Evolutionary conservation across 2,113 vertebrate species (phyloP), one percentile per base, ranked within the genome.

Genomic region (Naja naja): DNA sequence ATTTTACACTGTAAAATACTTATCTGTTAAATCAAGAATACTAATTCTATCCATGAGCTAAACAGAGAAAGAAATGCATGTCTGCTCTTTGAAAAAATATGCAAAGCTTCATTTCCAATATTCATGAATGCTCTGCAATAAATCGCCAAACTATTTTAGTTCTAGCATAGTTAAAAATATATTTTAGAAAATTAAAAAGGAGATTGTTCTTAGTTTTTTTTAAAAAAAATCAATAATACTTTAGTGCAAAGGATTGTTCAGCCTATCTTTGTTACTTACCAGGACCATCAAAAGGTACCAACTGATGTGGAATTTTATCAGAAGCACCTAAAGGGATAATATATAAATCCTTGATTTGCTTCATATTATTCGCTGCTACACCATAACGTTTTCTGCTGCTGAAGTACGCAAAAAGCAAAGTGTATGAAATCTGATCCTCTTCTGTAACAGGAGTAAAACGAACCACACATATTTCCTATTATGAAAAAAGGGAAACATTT

Each of bases 331-430:
- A 96, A 54, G 99, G 99, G 95, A 99, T 99, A 95, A 99, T 98
- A 97, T 99, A 99, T 98, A 99, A 99, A 97, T 99, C 99, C 97
- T 99, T 99, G 95, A 99, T 99, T 97, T 98, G 98, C 97, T 99
- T 99, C 97, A 98, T 98, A 93, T 99, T 99, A 97, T 99, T 99
- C 92, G 99, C 99, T 0, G 99, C 99, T 53, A 99, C 99, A 23
- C 99, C 99, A 0, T 99, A 99, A 95, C 99, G 99, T 93, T 98
- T 99, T 64, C 99, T 98, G 94, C 99, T 99, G 97, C 99, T 99
- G 97, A 99, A 99, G 96, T 99, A 99, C 2, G 99, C 99, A 30
- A 99, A 99, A 58, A 99, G 94, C 92, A 99, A 97, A 0, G 99
- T 98, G 11, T 99, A 99, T 60, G 99, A 99, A 95, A 99, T 99